Conservation (phyloP, 1,140 invertebrate genomes). For the Drosophila simulans region DNA sequence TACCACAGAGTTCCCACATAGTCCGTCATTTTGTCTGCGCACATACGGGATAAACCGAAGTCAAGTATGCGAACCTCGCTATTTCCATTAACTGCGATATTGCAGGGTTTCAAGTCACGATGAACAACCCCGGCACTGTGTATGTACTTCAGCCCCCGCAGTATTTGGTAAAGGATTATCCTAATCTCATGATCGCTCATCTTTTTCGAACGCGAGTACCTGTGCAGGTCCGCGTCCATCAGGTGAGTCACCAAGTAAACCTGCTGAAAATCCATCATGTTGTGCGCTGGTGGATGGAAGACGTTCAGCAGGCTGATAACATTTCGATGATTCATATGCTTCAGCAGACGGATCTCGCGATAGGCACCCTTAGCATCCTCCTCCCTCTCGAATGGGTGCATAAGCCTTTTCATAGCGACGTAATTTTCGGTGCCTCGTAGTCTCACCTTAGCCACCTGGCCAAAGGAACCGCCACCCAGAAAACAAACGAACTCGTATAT, state of each 20-base stretch:
- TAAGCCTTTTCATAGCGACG: slow-evolving; percentile 99
- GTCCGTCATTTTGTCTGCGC: slow-evolving; percentile 98
- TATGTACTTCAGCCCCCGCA: slow-evolving; percentile 98
- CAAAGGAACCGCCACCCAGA: slow-evolving; percentile 98
- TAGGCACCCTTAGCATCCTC: slow-evolving; percentile 99
- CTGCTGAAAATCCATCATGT: slow-evolving; percentile 93
- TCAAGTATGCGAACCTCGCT: slow-evolving; percentile 99
- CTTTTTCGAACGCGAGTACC: slow-evolving; percentile 97
- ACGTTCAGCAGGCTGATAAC: slow-evolving; percentile 96
- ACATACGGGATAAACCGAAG: slow-evolving; percentile 97
- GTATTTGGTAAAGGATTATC: slow-evolving; percentile 98
- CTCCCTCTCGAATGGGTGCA: slow-evolving; percentile 97
- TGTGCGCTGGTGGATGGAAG: slow-evolving; percentile 93
- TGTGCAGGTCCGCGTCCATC: slow-evolving; percentile 99
- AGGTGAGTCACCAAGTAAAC: slow-evolving; percentile 98
- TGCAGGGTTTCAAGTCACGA: slow-evolving; percentile 98
- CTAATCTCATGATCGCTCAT: slow-evolving; percentile 99
- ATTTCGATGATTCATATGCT: slow-evolving; percentile 99
- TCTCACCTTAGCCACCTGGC: slow-evolving; percentile 96
- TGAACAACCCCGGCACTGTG: slow-evolving; percentile 99
- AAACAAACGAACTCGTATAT: slow-evolving; percentile 95
- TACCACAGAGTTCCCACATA: slow-evolving; percentile 99
- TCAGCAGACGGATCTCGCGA: slow-evolving; percentile 97
- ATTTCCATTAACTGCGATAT: slow-evolving; percentile 99
- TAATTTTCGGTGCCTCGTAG: slow-evolving; percentile 90